Base-by-base conservation (phyloP, 2,113 vertebrate genomes). In the Cephalopterus ornatus region DNA sequence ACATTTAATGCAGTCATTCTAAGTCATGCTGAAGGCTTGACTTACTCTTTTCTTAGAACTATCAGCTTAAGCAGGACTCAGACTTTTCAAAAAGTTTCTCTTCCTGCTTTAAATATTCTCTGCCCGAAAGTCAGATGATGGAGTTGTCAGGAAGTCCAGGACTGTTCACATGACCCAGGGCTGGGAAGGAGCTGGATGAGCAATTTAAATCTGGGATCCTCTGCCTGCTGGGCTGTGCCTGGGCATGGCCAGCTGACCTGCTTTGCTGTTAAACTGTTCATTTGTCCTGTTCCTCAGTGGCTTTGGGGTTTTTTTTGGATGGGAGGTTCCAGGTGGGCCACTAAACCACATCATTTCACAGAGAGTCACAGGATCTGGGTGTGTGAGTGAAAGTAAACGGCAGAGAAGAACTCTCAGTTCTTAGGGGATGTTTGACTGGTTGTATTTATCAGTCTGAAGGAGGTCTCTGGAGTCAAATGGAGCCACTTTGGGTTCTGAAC, bases 291-390 rank as follows among this genome's bases (percentile, higher is more conserved):
- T 87, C 17, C 7, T 39, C 9, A 5, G 22, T n/a, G n/a, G 16
- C 5, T 47, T 70, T 21, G 27, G 33, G 56, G 3, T 26, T 33
- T 71, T 63, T 6, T 63, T 55, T 5, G 4, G 50, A 15, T 39
- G 30, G 26, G 32, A 37, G 24, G 2, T 71, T 91, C 70, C 68
- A 49, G 53, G 8, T 17, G n/a, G 14, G 35, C 33, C 66, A 32
- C 24, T 52, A 32, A 80, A 23, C 17, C 3, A 5, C n/a, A 15
- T 18, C 4, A 4, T 70, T 65, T 66, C n/a, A 2, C 6, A 44
- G 59, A 14, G 41, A 42, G 41, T 30, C 0, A 0, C 4, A 24
- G 23, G n/a, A n/a, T 58, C 33, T 0, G 2, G 2, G 6, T 19
- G 21, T 39, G 78, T 28, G 30, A 84, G 65, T 55, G 73, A 85